These are phyloP conservation scores for Adelges cooleyi DNA, from an alignment of 1,140 invertebrate species.

Conservation along the genomic window DNA sequence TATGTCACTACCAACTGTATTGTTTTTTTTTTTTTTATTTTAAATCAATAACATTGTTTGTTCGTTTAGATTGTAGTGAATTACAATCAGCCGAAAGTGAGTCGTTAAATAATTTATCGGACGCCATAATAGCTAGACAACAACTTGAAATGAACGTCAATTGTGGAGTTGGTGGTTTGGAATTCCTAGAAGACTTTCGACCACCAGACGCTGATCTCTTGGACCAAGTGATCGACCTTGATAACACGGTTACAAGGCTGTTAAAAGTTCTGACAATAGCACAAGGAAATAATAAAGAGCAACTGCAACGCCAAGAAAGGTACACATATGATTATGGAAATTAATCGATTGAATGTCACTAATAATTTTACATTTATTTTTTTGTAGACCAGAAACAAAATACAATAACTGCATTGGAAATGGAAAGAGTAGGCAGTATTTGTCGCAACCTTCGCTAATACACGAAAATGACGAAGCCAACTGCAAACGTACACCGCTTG, in stretches of 20 bases:
- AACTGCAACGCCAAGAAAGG: background rate
- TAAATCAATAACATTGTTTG: background rate
- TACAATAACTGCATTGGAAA: conserved; percentile 3
- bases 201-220: conserved; percentile 41
- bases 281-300: conserved; percentile 49
- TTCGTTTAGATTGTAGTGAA: conserved; percentile 20
- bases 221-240: conserved; percentile 61
- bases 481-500: background rate
- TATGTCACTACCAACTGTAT: too few species aligned
- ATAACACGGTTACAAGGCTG: conserved; percentile 59
- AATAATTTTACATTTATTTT: background rate
- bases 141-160: conserved; percentile 40
- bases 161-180: conserved; percentile 37
- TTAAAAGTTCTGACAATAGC: conserved; percentile 60
- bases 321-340: background rate
- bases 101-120: conserved; percentile 53
- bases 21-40: too few species aligned
- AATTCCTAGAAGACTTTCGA: conserved; percentile 36
- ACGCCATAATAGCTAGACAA: conserved; percentile 49
- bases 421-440: background rate
- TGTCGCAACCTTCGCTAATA: background rate
- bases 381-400: background rate
- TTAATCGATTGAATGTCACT: background rate
- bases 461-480: background rate
- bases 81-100: conserved; percentile 39